Evolutionary conservation across 2,797 vertebrate species (phyloP).

Genomic region (Phylloscopus collybita): DNA sequence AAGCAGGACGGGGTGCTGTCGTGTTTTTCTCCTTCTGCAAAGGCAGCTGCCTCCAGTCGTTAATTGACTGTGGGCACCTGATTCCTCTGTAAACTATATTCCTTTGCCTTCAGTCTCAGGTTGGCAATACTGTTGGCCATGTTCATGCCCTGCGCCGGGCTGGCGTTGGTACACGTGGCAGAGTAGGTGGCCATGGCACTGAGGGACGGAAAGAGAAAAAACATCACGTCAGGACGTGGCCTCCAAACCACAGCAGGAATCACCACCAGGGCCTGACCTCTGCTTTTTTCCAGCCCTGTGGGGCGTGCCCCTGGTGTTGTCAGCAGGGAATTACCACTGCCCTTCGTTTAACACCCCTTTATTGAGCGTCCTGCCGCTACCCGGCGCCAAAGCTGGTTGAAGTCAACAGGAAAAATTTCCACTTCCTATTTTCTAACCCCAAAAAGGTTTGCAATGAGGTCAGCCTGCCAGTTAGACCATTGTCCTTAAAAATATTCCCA

Average conservation of each 20-base stretch:
- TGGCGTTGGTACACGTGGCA: constrained; percentile 91
- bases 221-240: not conserved
- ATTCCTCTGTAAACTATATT: constrained; percentile 97
- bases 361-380: not conserved
- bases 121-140: constrained; percentile 99
- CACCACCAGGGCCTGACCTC: not conserved
- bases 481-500: constrained; percentile 38
- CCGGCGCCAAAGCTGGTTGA: not conserved
- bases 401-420: constrained; percentile 9
- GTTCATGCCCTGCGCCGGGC: constrained; percentile 94
- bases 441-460: constrained; percentile 18
- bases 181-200: constrained; percentile 96
- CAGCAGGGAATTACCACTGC: not conserved
- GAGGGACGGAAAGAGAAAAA: constrained; percentile 70
- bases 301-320: not conserved
- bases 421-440: constrained; percentile 24
- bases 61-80: constrained; percentile 99
- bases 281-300: not conserved
- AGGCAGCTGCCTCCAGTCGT: constrained; percentile 65
- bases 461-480: not conserved
- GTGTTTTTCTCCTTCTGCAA: constrained; percentile 56
- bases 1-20: constrained; percentile 73
- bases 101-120: constrained; percentile 99
- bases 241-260: not conserved
- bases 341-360: not conserved